Evolutionary conservation across 2,113 vertebrate genomes (phyloP).

Genomic region (Ariopsis seemanni): DNA sequence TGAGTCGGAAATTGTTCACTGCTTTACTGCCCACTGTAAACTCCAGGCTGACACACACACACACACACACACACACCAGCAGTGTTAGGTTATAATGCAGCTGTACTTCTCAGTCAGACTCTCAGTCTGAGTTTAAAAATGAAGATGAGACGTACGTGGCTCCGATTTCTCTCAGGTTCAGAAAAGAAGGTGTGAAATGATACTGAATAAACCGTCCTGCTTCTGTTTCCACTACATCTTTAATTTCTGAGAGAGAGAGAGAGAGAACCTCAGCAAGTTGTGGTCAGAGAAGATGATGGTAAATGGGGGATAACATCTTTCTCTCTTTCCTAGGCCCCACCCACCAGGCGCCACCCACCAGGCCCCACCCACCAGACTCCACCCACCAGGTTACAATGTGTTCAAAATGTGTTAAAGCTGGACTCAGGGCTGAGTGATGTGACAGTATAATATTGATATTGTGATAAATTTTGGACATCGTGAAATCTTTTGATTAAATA

Average conservation of each 20-base stretch:
- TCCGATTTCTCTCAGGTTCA: slow-evolving; percentile 66
- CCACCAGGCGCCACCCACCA: background rate
- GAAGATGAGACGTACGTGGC: slow-evolving; percentile 61
- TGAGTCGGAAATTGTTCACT: slow-evolving; percentile 65
- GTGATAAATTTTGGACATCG: background rate
- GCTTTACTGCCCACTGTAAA: slow-evolving; percentile 68
- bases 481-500: background rate
- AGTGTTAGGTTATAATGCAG: background rate
- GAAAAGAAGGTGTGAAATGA: slow-evolving; percentile 62
- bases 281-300: background rate
- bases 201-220: slow-evolving; percentile 66
- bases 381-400: background rate
- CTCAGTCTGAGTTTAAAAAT: background rate
- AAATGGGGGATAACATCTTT: background rate
- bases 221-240: slow-evolving; percentile 56
- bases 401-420: background rate
- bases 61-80: background rate
- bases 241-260: slow-evolving; percentile 54
- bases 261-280: background rate
- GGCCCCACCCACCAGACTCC: background rate
- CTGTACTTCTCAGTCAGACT: background rate
- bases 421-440: background rate
- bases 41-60: slow-evolving; percentile 60
- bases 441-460: background rate
- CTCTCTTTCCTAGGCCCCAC: background rate